phyloP scores from a whole-genome alignment of 2,797 vertebrate species.

The Harpagifer antarcticus region DNA sequence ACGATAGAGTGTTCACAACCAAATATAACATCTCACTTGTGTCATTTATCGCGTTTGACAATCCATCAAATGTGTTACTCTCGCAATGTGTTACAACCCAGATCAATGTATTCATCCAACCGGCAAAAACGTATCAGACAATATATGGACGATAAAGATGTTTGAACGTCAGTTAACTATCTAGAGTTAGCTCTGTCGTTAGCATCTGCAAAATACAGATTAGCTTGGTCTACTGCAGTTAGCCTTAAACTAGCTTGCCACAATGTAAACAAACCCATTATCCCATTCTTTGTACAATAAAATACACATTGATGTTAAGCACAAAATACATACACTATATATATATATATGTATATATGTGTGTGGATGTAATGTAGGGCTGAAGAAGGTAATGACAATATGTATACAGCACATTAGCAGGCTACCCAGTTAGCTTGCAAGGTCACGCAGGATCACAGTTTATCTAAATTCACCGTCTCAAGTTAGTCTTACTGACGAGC shows the following conservation, averaged over 20 bases:
- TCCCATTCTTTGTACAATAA: background rate
- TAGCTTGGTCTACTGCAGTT: conserved; percentile 20
- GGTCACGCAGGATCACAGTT: conserved; percentile 66
- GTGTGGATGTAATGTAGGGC: too few species aligned
- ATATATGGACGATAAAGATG: accelerated
- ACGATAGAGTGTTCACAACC: background rate
- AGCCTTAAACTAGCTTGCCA: conserved; percentile 17
- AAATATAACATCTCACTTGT: conserved; percentile 3
- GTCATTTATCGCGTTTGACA: background rate
- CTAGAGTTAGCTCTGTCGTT: conserved; percentile 12
- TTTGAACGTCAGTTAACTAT: background rate
- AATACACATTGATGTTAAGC: background rate
- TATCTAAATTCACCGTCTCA: background rate
- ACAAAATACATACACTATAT: too few species aligned
- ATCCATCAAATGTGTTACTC: too few species aligned
- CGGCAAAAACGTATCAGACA: accelerated
- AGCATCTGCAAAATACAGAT: conserved; percentile 8
- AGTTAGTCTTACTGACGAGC: conserved; percentile 13
- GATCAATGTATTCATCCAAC: background rate
- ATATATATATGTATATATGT: too few species aligned
- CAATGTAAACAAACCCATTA: conserved; percentile 60
- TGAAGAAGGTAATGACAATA: background rate
- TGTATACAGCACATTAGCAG: conserved; percentile 21
- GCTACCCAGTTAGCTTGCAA: conserved; percentile 66
- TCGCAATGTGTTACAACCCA: background rate